These are phyloP conservation scores for Rhagonycha lutea DNA, from an alignment of 2,888 invertebrate genomes.

Conservation along the genomic window DNA sequence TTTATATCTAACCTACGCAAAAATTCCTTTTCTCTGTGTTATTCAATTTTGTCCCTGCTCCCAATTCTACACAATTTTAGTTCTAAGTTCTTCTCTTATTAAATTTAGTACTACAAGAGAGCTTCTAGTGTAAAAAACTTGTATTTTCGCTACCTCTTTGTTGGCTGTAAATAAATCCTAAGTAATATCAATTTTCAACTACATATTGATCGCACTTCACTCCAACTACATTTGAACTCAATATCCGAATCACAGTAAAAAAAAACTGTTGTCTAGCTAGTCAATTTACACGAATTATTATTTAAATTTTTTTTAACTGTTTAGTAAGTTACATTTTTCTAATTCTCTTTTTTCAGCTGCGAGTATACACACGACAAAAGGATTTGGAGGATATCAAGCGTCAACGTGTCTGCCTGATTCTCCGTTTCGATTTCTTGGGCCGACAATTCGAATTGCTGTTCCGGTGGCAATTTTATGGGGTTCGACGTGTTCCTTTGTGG, in stretches of 20 bases:
- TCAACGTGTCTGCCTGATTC: constrained; percentile 48
- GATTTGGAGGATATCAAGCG: constrained; percentile 51
- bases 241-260: neutral
- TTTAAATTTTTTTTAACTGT: neutral
- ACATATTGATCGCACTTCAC: neutral
- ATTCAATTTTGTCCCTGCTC: neutral
- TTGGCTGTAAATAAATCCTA: neutral
- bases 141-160: neutral
- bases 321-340: neutral
- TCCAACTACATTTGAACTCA: neutral
- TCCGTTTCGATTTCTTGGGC: constrained; percentile 48
- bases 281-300: neutral
- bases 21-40: neutral
- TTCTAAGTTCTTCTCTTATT: neutral
- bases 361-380: constrained; percentile 64
- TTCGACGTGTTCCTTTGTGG: constrained; percentile 60
- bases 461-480: constrained; percentile 59
- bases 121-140: neutral
- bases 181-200: neutral
- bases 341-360: constrained; percentile 54
- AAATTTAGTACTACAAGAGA: neutral
- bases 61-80: neutral
- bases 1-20: neutral
- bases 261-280: neutral
- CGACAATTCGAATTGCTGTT: constrained; percentile 47